phyloP scores from a whole-genome alignment of 2,797 vertebrate genomes.

The Ptychobarbus kaznakovi region DNA sequence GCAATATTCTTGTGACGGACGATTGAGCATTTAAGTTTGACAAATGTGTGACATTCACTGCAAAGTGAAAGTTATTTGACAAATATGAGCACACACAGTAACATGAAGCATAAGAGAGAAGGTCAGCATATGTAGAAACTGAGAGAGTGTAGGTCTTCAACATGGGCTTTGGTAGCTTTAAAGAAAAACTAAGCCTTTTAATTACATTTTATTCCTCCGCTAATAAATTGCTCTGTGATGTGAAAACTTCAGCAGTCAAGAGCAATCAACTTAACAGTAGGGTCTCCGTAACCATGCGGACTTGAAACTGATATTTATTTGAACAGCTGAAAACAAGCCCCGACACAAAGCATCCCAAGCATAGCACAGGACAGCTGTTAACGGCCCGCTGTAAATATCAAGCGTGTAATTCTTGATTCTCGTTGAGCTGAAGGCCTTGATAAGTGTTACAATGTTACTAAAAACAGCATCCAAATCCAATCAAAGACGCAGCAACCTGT shows the following conservation, averaged over 20 bases:
- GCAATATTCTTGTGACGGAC: background rate
- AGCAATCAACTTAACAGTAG: background rate
- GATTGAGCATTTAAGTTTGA: background rate
- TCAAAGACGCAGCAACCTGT: constrained; percentile 30
- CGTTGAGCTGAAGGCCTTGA: constrained; percentile 15
- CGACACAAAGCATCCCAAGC: background rate
- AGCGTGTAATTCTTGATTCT: constrained; percentile 1
- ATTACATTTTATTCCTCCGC: too few species aligned
- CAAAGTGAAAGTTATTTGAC: background rate
- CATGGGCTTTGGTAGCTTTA: background rate
- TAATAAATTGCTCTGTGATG: background rate
- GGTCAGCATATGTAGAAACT: background rate
- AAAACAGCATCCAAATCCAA: constrained; percentile 42
- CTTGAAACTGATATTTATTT: constrained; percentile 24
- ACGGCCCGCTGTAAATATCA: background rate
- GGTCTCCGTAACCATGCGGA: background rate
- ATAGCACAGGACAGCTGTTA: background rate
- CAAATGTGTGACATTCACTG: background rate
- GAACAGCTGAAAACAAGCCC: constrained; percentile 46
- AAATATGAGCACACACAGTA: background rate
- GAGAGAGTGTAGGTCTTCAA: background rate
- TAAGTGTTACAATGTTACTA: constrained; percentile 27
- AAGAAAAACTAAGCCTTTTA: background rate
- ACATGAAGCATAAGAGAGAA: background rate
- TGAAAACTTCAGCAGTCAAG: background rate